Evolutionary conservation across 2,797 vertebrate genomes (phyloP).

Genomic region (Pelobates cultripes): DNA sequence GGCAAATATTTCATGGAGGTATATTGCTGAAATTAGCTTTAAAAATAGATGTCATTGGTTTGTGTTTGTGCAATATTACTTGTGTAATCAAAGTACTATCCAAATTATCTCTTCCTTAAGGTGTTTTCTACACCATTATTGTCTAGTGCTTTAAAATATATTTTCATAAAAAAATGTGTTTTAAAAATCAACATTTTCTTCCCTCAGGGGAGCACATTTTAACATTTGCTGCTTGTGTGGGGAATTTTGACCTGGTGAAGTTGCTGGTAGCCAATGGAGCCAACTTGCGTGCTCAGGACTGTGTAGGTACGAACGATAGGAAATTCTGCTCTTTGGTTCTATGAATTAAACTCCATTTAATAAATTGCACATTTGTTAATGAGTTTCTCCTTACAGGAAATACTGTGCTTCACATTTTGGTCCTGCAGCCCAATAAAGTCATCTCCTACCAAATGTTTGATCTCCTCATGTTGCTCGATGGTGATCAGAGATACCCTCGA

Average conservation of each 20-base stretch:
- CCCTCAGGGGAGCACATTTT: slow-evolving; percentile 89
- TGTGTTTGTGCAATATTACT: no score
- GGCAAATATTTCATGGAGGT: no score
- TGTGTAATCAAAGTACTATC: no score
- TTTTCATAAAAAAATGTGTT: no score
- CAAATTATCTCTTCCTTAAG: no score
- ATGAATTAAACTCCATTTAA: neutral
- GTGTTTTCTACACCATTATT: no score
- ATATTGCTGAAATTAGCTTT: no score
- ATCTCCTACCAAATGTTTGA: slow-evolving; percentile 89
- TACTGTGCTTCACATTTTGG: slow-evolving; percentile 87
- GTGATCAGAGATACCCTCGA: slow-evolving; percentile 59
- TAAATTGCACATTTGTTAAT: neutral
- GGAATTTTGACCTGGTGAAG: slow-evolving; percentile 87
- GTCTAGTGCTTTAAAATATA: no score
- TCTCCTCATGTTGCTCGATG: slow-evolving; percentile 79
- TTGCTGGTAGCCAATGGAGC: slow-evolving; percentile 87
- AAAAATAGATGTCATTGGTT: no score
- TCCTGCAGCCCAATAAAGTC: slow-evolving; percentile 86
- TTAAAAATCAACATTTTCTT: no score
- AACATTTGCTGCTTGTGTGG: slow-evolving; percentile 89
- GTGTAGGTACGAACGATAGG: slow-evolving; percentile 75
- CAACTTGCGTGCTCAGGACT: slow-evolving; percentile 87
- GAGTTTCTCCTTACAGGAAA: slow-evolving; percentile 77
- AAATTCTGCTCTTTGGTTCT: neutral